Percentiles rank a stretch among this genome's conserved stretches.
Evolutionary conservation across 2,113 vertebrate species (phyloP).

Genomic region (Sylvilagus bachmani): DNA sequence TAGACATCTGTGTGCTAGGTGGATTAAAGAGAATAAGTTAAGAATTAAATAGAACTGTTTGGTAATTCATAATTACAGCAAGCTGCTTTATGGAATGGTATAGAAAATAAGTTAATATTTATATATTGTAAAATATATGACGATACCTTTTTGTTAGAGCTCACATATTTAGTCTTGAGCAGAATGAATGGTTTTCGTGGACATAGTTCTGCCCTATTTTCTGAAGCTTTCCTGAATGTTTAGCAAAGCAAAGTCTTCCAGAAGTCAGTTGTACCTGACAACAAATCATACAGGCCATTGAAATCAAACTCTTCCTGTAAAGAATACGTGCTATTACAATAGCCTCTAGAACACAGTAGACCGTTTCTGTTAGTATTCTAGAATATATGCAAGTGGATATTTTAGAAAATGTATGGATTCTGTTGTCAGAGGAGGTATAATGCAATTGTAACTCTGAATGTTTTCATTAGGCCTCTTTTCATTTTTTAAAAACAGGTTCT

Average conservation of each 20-base stretch:
- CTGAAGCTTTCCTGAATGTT: conserved; percentile 42
- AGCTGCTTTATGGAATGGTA: not conserved
- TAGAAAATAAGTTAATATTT: conserved; percentile 10
- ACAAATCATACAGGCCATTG: not conserved
- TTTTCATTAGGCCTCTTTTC: conserved; percentile 11
- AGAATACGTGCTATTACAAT: not conserved
- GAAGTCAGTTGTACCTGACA: not conserved
- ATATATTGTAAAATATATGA: conserved; percentile 2
- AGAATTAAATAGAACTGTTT: not conserved
- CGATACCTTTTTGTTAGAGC: not conserved
- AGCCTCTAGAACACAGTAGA: not conserved
- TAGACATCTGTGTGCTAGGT: not conserved
- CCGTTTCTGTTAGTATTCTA: conserved; percentile 9
- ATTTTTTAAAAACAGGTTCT: conserved; percentile 19
- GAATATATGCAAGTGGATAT: not conserved
- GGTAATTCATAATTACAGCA: not conserved
- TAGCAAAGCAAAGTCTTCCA: not conserved
- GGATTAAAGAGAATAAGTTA: not conserved
- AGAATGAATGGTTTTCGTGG: conserved; percentile 4
- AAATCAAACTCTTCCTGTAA: conserved; percentile 3
- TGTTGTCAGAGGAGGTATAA: not conserved
- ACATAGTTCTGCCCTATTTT: conserved; percentile 14
- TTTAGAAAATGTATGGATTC: conserved; percentile 38
- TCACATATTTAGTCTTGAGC: not conserved
- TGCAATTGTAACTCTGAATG: not conserved